phyloP scores from a whole-genome alignment of 2,888 invertebrate genomes.

The Melieria picta region DNA sequence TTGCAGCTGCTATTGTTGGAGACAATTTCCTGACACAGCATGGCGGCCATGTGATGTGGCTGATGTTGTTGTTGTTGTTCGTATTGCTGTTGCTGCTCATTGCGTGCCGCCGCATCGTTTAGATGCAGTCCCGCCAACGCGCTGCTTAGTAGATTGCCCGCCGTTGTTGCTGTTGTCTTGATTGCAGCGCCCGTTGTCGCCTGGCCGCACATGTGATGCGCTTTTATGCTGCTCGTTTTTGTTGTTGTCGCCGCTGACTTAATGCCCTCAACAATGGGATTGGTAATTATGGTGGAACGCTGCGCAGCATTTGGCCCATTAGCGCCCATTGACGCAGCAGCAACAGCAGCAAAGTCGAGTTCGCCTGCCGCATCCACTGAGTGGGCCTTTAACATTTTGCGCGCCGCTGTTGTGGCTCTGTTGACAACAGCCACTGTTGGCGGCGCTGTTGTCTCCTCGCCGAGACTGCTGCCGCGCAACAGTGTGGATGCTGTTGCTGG shows the following conservation, averaged over 20 bases:
- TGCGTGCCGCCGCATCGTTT: slow-evolving; percentile 17
- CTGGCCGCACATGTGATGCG: slow-evolving; percentile 47
- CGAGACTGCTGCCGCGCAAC: slow-evolving; percentile 30
- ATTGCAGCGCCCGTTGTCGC: slow-evolving; percentile 26
- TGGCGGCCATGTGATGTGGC: slow-evolving; percentile 34
- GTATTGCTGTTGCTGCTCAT: slow-evolving; percentile 35
- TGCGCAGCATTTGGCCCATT: background rate
- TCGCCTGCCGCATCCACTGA: slow-evolving; percentile 49
- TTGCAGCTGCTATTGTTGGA: slow-evolving; percentile 25
- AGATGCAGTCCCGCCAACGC: background rate
- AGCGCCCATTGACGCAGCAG: slow-evolving; percentile 27
- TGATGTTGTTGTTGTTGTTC: slow-evolving; percentile 19
- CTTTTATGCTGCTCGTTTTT: slow-evolving; percentile 7
- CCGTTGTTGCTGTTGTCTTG: slow-evolving; percentile 1
- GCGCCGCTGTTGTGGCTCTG: slow-evolving; percentile 31
- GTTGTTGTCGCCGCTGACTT: slow-evolving; percentile 23
- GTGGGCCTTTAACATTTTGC: slow-evolving; percentile 47
- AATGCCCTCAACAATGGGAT: slow-evolving; percentile 31
- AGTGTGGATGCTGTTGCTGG: slow-evolving; percentile 35
- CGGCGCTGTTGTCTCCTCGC: slow-evolving; percentile 26
- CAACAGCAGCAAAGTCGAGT: slow-evolving; percentile 37
- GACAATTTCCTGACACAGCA: slow-evolving; percentile 20
- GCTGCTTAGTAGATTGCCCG: background rate
- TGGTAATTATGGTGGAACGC: slow-evolving; percentile 25
- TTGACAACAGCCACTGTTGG: slow-evolving; percentile 45